Conservation (phyloP, 2,113 vertebrate genomes). For the Pica pica region DNA sequence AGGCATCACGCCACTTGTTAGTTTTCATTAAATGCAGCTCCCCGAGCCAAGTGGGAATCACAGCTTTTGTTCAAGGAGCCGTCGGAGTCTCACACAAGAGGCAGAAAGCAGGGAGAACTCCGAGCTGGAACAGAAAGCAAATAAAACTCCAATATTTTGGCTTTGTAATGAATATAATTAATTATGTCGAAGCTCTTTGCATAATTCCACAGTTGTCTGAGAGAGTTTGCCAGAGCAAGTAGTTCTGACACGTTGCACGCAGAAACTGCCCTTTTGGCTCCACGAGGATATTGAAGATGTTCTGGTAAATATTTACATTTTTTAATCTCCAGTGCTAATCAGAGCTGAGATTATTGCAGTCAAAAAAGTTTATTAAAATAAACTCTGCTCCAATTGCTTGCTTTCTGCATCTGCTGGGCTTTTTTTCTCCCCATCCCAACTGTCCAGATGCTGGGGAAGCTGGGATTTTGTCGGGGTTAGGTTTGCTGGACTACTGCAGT, state of each 20-base stretch:
- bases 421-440: background rate
- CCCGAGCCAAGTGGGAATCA: background rate
- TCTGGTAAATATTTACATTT: constrained; percentile 55
- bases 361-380: constrained; percentile 12
- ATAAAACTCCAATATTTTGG: background rate
- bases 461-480: background rate
- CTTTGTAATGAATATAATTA: background rate
- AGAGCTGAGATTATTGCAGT: constrained; percentile 22
- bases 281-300: background rate
- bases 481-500: background rate
- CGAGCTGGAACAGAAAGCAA: background rate
- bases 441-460: background rate
- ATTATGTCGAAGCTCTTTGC: background rate
- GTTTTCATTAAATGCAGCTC: background rate
- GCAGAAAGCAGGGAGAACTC: background rate
- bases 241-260: background rate
- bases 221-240: background rate
- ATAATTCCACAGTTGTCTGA: background rate
- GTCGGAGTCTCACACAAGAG: background rate
- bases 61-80: background rate
- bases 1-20: background rate
- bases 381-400: background rate
- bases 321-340: constrained; percentile 33
- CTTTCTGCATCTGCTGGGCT: background rate
- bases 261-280: constrained; percentile 13